Evolutionary conservation across 2,888 invertebrate genomes (phyloP).

Genomic region (Oeneis ivallda): DNA sequence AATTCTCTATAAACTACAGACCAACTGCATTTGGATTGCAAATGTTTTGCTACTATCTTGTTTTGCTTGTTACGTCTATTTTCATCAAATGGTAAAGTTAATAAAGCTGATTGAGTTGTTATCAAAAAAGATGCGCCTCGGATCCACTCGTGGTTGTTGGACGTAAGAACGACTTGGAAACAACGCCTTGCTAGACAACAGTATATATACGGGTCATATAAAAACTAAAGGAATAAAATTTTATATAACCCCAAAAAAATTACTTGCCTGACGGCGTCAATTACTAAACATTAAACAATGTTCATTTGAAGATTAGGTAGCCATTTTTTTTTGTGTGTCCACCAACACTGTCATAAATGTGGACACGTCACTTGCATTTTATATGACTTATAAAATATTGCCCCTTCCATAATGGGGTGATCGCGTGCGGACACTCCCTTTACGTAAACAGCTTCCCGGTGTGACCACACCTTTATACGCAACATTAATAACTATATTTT

Average conservation of each 20-base stretch:
- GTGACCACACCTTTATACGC: conserved; percentile 53
- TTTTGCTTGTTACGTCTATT: too few species aligned
- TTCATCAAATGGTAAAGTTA: too few species aligned
- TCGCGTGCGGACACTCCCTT: conserved; percentile 72
- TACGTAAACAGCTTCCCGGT: conserved; percentile 46
- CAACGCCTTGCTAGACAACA: neutral
- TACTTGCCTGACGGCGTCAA: conserved; percentile 46
- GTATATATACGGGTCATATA: conserved; percentile 13
- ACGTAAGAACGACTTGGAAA: neutral
- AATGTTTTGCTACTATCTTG: too few species aligned
- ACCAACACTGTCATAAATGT: conserved; percentile 65
- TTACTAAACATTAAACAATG: conserved; percentile 61
- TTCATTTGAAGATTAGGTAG: conserved; percentile 48
- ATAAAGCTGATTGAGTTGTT: too few species aligned
- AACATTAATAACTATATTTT: conserved; percentile 18
- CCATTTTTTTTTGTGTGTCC: conserved; percentile 57
- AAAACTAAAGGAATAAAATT: conserved; percentile 29
- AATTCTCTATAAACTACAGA: neutral
- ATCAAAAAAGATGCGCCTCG: too few species aligned
- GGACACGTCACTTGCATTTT: conserved; percentile 70
- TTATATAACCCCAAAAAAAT: conserved; percentile 40
- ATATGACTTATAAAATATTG: conserved; percentile 71
- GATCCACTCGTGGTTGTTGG: too few species aligned
- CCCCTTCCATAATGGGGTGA: conserved; percentile 62
- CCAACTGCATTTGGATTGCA: too few species aligned